Percentiles rank a stretch among this genome's conserved stretches.
Conservation (phyloP, 1,140 invertebrate genomes). For the Cotesia chilonis region DNA sequence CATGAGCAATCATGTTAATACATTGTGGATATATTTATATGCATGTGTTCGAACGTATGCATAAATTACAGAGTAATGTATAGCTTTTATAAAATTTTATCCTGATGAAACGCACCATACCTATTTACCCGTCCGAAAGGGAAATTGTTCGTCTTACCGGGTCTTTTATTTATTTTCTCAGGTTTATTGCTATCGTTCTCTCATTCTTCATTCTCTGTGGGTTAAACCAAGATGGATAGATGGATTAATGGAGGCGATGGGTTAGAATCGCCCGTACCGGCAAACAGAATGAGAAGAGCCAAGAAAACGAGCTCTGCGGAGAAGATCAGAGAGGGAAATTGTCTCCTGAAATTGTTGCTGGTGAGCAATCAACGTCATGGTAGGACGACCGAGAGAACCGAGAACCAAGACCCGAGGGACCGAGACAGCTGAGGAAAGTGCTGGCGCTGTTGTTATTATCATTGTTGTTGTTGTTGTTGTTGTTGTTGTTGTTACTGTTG, state of each 20-base stretch:
- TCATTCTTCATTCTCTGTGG: neutral
- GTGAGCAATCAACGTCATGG: slow-evolving; percentile 37
- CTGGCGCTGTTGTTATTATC: neutral
- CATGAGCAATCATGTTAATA: neutral
- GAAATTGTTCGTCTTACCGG: slow-evolving; percentile 22
- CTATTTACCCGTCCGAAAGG: slow-evolving; percentile 30
- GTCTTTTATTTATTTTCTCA: too few species aligned
- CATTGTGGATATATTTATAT: slow-evolving; percentile 3
- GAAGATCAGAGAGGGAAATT: slow-evolving; percentile 29
- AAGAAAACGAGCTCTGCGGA: slow-evolving; percentile 14
- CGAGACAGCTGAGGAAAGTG: too few species aligned
- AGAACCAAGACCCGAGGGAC: neutral
- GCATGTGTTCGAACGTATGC: slow-evolving; percentile 10
- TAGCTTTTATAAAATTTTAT: slow-evolving; percentile 12
- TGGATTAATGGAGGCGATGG: slow-evolving; percentile 33
- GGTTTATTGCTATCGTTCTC: neutral
- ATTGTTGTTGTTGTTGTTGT: slow-evolving; percentile 4
- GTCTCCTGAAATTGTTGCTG: slow-evolving; percentile 37
- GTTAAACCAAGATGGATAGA: slow-evolving; percentile 11
- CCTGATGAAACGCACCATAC: slow-evolving; percentile 28
- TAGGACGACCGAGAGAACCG: neutral
- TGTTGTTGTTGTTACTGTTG: slow-evolving; percentile 5
- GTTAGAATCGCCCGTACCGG: neutral
- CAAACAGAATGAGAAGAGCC: slow-evolving; percentile 21
- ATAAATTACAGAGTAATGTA: slow-evolving; percentile 30